Evolutionary conservation across 2,888 invertebrate genomes (phyloP).

Genomic region (Anodontia alba): DNA sequence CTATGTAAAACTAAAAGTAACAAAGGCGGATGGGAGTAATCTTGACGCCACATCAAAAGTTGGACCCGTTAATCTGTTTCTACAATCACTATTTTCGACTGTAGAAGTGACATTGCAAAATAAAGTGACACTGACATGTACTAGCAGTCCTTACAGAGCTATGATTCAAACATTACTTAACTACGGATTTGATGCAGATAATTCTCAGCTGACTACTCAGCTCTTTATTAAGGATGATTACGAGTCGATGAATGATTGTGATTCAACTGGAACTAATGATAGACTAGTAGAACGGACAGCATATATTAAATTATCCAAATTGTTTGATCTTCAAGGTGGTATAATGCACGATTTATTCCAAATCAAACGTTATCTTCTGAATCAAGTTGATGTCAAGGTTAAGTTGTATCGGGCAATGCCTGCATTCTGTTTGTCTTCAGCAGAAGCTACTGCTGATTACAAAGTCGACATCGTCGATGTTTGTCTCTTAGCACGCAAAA

Average conservation of each 20-base stretch:
- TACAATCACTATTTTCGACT: not conserved
- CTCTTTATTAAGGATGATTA: slow-evolving; percentile 18
- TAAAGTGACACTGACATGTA: not conserved
- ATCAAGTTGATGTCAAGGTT: slow-evolving; percentile 6
- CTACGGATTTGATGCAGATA: slow-evolving; percentile 25
- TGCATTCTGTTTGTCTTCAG: not conserved
- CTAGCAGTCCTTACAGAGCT: not conserved
- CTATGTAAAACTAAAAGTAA: slow-evolving; percentile 9
- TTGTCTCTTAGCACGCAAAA: slow-evolving; percentile 17
- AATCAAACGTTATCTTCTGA: not conserved
- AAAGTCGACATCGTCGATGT: not conserved
- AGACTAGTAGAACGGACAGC: not conserved
- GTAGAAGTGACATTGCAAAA: slow-evolving; percentile 4
- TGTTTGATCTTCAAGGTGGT: not conserved
- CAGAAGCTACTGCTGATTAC: slow-evolving; percentile 1
- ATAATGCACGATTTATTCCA: slow-evolving; percentile 17
- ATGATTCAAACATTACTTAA: slow-evolving; percentile 14
- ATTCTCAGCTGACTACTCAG: slow-evolving; percentile 20
- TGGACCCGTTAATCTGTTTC: slow-evolving; percentile 2
- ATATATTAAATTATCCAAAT: not conserved
- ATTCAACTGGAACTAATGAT: not conserved
- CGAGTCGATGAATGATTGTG: not conserved
- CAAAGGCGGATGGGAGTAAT: not conserved
- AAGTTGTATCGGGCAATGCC: not conserved
- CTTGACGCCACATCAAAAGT: not conserved